Conservation (phyloP, 2,113 vertebrate genomes). For the Rattus rattus region DNA sequence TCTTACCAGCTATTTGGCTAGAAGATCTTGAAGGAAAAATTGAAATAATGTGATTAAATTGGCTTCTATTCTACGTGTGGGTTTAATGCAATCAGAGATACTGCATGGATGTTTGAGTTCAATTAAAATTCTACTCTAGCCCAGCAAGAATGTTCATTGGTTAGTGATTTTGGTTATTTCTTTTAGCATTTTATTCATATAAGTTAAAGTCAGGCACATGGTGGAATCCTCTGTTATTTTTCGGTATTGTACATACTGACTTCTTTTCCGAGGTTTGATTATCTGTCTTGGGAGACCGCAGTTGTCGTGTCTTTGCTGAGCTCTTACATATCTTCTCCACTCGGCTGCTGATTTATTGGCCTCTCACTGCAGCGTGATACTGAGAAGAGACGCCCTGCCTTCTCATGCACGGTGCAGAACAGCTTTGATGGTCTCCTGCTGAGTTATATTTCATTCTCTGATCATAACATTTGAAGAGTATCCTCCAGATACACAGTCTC, state of each 20-base stretch:
- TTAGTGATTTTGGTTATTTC: constrained; percentile 49
- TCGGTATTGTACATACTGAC: not conserved
- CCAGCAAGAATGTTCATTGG: not conserved
- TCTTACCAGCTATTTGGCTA: not conserved
- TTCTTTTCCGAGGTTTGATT: constrained; percentile 24
- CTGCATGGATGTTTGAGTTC: not conserved
- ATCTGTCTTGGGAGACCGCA: not conserved
- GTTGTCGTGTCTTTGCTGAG: not conserved
- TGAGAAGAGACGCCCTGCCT: not conserved
- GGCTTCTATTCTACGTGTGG: not conserved
- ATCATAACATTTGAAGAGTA: not conserved
- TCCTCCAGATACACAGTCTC: not conserved
- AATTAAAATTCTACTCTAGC: not conserved
- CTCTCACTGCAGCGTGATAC: not conserved
- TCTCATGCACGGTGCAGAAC: not conserved
- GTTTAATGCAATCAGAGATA: not conserved
- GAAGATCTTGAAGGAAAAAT: not conserved
- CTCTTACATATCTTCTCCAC: not conserved
- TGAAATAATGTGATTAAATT: constrained; percentile 17
- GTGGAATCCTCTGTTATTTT: constrained; percentile 22
- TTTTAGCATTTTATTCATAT: constrained; percentile 48
- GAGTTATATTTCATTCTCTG: constrained; percentile 25
- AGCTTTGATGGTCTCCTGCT: not conserved
- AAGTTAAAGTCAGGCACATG: constrained; percentile 6
- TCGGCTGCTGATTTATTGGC: not conserved